Percentiles rank a stretch among this genome's conserved stretches.
These are phyloP conservation scores for Theristicus caerulescens DNA, from an alignment of 2,113 vertebrate species.

Conservation along the genomic window DNA sequence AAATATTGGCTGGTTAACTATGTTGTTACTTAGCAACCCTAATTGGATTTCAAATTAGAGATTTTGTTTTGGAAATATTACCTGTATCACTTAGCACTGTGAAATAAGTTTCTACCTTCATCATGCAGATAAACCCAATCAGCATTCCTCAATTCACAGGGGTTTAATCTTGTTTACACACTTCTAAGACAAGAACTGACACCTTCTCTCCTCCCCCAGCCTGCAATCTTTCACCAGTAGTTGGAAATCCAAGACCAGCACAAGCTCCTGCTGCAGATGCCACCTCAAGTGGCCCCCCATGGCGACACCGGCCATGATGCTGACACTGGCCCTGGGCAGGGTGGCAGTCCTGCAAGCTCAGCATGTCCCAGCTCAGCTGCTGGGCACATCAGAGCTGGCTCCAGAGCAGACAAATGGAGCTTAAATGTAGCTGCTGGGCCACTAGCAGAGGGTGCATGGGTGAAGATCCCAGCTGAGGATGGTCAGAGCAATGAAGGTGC, in stretches of 20 bases:
- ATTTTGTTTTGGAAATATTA: slow-evolving; percentile 66
- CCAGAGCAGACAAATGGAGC: neutral
- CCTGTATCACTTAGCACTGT: slow-evolving; percentile 41
- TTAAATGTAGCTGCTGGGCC: neutral
- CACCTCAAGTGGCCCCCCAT: neutral
- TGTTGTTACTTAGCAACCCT: slow-evolving; percentile 67
- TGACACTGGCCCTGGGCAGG: no score
- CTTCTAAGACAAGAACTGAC: neutral
- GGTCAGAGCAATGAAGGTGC: neutral
- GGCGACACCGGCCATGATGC: neutral
- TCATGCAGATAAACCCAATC: slow-evolving; percentile 26
- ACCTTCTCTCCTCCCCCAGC: neutral
- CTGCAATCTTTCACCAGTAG: neutral
- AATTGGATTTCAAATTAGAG: slow-evolving; percentile 64
- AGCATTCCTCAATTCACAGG: neutral
- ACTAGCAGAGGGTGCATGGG: neutral
- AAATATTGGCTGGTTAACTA: slow-evolving; percentile 64
- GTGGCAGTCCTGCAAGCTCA: neutral
- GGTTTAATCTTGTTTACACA: neutral
- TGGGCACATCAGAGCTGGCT: neutral
- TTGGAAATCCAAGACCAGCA: neutral
- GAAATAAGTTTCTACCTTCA: slow-evolving; percentile 40
- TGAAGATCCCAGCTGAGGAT: neutral
- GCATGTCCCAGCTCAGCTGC: neutral
- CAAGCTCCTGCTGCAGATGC: neutral